Base-by-base conservation (phyloP, 2,113 vertebrate genomes). In the Brachyhypopomus occidentalis region DNA sequence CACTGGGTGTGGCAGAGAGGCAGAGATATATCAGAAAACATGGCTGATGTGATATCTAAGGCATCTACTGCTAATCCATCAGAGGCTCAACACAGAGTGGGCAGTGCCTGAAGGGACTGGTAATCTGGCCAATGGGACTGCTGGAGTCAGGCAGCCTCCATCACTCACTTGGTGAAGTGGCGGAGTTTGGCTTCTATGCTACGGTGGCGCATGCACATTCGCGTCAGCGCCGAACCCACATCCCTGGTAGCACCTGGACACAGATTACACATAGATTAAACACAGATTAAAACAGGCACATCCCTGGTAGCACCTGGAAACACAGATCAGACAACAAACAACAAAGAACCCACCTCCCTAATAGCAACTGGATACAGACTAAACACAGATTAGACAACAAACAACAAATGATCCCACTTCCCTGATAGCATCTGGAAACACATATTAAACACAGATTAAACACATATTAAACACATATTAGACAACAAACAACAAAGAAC, bases 121-220 rank as follows among this genome's bases (percentile, higher is more conserved):
- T 77, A 38, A 80, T 83, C 78, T 22, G 36, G 34, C 25, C 73
- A 70, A 78, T 86, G 78, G 84, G 75, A 86, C 80, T 86, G 69
- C n/a, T 60, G 62, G 84, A 78, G 78, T 30, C 55, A 56, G 58
- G 6, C 72, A 82, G 41, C 62, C 79, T 75, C 69, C 30, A 30
- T 52, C 59, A 82, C 77, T 85, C 95, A 99, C 97, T 98, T 99
- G 90, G 97, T 98, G 90, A 98, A 99, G 89, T 98, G 96, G 75
- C 97, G 94, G 90, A 99, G 94, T 89, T 98, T 99, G 86, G 96
- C 89, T 90, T 99, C 98, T 12, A 99, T 99, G 93, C 98, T 99
- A 86, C 97, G 97, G 88, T 99, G 98, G 9, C 97, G 91, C 98
- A 99, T 99, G 81, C 98, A 99, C 98, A 99, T 99, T 74, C 98